Conservation (phyloP, 1,140 invertebrate genomes). For the Bathynomus jamesi region DNA sequence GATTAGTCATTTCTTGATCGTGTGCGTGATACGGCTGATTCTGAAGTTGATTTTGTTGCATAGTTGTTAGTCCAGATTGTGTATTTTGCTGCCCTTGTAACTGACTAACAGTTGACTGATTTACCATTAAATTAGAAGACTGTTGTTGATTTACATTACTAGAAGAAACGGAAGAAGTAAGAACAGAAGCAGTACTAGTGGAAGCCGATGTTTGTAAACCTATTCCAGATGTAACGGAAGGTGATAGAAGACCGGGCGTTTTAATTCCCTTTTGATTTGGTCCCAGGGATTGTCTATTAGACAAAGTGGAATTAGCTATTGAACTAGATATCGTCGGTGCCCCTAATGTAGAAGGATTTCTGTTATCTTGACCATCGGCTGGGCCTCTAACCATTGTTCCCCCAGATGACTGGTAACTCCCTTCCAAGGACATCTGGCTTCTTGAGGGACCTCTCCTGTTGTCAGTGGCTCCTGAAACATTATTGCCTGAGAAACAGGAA, state of each 20-base stretch:
- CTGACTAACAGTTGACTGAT: background rate
- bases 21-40: background rate
- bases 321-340: slow-evolving; percentile 9
- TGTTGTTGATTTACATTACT: background rate
- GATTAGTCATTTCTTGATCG: background rate
- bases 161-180: background rate
- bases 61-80: background rate
- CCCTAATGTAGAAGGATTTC: slow-evolving; percentile 18
- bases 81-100: background rate
- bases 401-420: slow-evolving; percentile 10
- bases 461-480: slow-evolving; percentile 12
- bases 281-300: background rate
- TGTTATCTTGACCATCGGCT: slow-evolving; percentile 33
- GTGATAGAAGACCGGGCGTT: background rate
- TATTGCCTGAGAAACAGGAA: background rate
- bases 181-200: background rate
- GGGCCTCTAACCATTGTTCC: slow-evolving; percentile 23
- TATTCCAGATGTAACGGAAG: slow-evolving; percentile 12
- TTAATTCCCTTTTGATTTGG: background rate
- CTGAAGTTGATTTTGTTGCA: background rate
- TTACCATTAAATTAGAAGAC: background rate
- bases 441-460: slow-evolving; percentile 18
- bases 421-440: slow-evolving; percentile 20
- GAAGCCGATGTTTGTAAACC: slow-evolving; percentile 12
- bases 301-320: background rate